Base-by-base conservation (phyloP, 1,140 invertebrate species). In the Bombus impatiens region DNA sequence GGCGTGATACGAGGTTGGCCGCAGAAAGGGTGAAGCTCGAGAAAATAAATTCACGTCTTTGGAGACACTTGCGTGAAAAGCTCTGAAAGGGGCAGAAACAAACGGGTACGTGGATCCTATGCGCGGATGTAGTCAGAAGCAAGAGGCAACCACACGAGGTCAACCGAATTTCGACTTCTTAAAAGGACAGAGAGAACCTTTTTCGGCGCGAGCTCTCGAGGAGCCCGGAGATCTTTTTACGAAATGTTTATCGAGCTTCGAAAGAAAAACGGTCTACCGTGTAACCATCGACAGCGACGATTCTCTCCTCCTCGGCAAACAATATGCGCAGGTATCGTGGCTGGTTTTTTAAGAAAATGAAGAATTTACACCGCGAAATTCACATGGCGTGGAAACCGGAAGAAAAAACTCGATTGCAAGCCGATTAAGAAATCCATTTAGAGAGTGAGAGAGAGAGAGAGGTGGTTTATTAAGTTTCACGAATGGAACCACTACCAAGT, bases 141-240 rank as follows among this genome's bases (percentile, higher is more conserved):
- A 53, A 62, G 12, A 44, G 32, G 13, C 75, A 32, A 32, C n/a
- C 13, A n/a, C 6, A 15, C 13, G 62, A 65, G 62, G n/a, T n/a
- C 37, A 85, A 85, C 53, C 77, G 42, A 80, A 85, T 85, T 85
- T 80, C 78, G 18, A 37, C 22, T 70, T n/a, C 10, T 28, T 59
- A 3, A 84, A 78, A 62, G 40, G n/a, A 65, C 32, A 3, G 42
- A 84, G 57, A 13, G 28, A 9, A 57, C 28, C 68, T 79, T 78
- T 65, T 22, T 37, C 59, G 12, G 1, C 2, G 25, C 40, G 3
- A 18, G n/a, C 25, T 53, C 4, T 40, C 67, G 8, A 4, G 28
- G 3, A 25, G 44, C 0, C 1, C 25, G 59, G 37, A 62, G 42
- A 81, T 42, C 44, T 44, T 57, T 71, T 53, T 40, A 5, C 28